Evolutionary conservation across 2,113 vertebrate species (phyloP).

Genomic region (Galemys pyrenaicus): DNA sequence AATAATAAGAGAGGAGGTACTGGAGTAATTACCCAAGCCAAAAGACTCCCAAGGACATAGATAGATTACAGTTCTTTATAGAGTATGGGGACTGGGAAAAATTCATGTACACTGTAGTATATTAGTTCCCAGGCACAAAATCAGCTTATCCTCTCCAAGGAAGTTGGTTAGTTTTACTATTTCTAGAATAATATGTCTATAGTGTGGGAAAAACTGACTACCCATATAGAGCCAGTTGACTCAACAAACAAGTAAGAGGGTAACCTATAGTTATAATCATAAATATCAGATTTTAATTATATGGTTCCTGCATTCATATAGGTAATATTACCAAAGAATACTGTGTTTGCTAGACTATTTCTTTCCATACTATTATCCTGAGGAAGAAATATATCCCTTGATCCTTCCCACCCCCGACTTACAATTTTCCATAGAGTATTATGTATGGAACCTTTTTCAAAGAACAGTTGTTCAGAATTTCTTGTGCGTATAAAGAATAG

Average conservation of each 20-base stretch:
- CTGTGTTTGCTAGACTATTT: neutral
- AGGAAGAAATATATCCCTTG: neutral
- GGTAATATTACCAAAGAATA: conserved; percentile 21
- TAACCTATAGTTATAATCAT: neutral
- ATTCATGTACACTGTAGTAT: neutral
- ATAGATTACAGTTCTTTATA: neutral
- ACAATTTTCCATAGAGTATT: neutral
- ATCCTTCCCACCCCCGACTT: neutral
- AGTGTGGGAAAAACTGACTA: neutral
- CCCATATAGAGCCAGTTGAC: neutral
- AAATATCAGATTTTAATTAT: neutral
- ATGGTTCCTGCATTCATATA: neutral
- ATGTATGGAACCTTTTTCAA: neutral
- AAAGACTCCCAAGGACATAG: neutral
- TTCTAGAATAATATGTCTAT: neutral
- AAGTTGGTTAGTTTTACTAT: neutral
- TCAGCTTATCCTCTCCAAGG: neutral
- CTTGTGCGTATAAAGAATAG: neutral
- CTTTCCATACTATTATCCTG: neutral
- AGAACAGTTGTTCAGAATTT: neutral
- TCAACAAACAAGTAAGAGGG: neutral
- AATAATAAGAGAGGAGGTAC: neutral
- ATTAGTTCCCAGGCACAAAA: neutral
- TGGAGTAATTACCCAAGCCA: neutral
- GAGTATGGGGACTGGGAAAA: neutral